phyloP scores from a whole-genome alignment of 2,797 vertebrate species.

The Kryptolebias ocellatus region DNA sequence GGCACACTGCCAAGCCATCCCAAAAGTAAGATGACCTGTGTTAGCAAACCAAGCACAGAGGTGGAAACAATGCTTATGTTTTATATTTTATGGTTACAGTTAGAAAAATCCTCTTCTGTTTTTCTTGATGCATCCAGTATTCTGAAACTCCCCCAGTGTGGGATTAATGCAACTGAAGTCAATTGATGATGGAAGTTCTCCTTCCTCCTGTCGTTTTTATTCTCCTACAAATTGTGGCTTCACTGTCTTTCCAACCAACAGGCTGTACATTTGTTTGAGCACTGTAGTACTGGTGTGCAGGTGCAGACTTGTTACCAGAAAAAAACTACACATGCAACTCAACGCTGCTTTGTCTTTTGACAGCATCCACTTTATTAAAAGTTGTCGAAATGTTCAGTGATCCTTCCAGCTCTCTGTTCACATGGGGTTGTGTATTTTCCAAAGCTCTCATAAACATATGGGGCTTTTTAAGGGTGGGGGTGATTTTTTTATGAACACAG shows the following conservation, averaged over 20 bases:
- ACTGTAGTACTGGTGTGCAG: conserved; percentile 45
- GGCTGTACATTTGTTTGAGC: conserved; percentile 7
- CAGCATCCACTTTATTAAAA: conserved; percentile 70
- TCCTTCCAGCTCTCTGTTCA: conserved; percentile 18
- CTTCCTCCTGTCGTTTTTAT: background rate
- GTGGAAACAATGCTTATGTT: background rate
- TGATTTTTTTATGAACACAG: conserved; percentile 17
- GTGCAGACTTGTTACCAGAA: conserved; percentile 69
- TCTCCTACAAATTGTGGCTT: background rate
- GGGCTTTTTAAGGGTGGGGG: background rate
- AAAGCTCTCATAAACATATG: conserved; percentile 25
- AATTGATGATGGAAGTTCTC: too few relatives aligned
- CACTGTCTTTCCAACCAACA: too few relatives aligned
- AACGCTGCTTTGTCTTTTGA: conserved; percentile 71
- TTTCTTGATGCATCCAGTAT: background rate
- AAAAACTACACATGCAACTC: conserved; percentile 70
- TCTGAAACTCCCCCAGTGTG: too few relatives aligned
- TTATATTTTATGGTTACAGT: background rate
- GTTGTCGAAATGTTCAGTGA: conserved; percentile 64
- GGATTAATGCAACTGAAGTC: too few relatives aligned
- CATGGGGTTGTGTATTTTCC: background rate
- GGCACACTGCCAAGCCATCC: too few relatives aligned
- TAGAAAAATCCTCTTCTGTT: background rate
- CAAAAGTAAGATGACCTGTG: background rate
- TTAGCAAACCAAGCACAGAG: background rate